phyloP scores from a whole-genome alignment of 2,888 invertebrate species.

The Sarcophaga variegata region DNA sequence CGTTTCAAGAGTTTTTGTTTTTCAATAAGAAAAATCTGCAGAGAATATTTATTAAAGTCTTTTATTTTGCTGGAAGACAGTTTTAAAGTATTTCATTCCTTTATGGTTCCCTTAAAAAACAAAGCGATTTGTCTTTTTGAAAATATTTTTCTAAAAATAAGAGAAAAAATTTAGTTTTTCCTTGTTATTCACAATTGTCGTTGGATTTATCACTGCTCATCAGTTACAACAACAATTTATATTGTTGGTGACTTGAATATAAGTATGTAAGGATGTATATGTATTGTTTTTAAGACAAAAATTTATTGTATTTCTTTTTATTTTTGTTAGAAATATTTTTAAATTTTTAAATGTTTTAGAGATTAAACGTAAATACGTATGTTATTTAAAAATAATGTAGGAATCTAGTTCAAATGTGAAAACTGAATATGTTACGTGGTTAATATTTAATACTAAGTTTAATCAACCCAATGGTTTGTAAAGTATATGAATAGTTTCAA shows the following conservation, averaged over 20 bases:
- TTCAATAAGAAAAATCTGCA: no score
- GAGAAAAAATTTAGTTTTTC: neutral
- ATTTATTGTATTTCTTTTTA: neutral
- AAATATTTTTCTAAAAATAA: neutral
- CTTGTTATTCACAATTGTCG: conserved; percentile 31
- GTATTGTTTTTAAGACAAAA: neutral
- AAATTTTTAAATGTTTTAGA: neutral
- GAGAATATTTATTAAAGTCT: neutral
- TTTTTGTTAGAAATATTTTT: neutral
- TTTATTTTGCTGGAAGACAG: neutral
- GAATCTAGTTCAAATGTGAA: no score
- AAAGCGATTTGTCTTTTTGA: neutral
- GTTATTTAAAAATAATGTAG: no score
- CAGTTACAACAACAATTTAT: neutral
- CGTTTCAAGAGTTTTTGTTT: no score
- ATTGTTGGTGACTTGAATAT: neutral
- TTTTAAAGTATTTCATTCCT: neutral
- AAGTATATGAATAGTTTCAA: no score
- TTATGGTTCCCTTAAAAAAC: neutral
- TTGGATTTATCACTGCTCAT: conserved; percentile 29
- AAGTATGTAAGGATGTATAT: neutral
- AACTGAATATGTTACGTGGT: no score
- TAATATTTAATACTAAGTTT: no score
- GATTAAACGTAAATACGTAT: neutral
- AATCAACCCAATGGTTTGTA: neutral